Evolutionary conservation across 2,888 invertebrate species (phyloP).

Genomic region (Subacronicta megacephala): DNA sequence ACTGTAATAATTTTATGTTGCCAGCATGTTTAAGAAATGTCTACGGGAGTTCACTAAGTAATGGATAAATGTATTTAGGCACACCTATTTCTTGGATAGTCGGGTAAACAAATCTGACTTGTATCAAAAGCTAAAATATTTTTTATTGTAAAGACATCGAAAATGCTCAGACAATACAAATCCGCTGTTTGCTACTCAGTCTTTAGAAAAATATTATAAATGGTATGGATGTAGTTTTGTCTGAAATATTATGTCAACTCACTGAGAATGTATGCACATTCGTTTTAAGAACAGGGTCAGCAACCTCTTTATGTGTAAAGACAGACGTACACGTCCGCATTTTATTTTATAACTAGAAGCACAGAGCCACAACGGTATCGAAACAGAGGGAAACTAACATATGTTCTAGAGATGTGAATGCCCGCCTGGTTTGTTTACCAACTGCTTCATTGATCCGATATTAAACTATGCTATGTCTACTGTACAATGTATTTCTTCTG

Average conservation of each 20-base stretch:
- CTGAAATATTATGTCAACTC: slow-evolving; percentile 56
- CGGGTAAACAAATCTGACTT: no score
- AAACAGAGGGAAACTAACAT: slow-evolving; percentile 68
- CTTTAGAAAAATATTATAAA: slow-evolving; percentile 12
- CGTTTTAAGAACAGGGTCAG: slow-evolving; percentile 70
- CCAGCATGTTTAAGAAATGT: no score
- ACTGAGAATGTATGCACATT: slow-evolving; percentile 58
- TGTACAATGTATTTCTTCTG: slow-evolving; percentile 18
- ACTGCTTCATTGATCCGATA: slow-evolving; percentile 56
- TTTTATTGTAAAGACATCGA: no score
- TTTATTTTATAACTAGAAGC: slow-evolving; percentile 75
- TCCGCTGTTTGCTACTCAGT: no score
- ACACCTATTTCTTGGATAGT: no score
- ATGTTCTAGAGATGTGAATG: slow-evolving; percentile 72
- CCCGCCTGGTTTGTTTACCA: slow-evolving; percentile 71
- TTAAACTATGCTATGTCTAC: slow-evolving; percentile 41
- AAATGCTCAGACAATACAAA: no score
- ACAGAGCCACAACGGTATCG: slow-evolving; percentile 58
- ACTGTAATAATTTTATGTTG: slow-evolving; percentile 13
- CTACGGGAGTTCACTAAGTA: no score
- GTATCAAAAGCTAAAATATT: no score
- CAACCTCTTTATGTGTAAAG: slow-evolving; percentile 81
- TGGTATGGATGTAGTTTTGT: slow-evolving; percentile 14
- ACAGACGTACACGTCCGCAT: slow-evolving; percentile 81
- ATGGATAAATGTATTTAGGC: no score